phyloP scores from a whole-genome alignment of 2,888 invertebrate genomes.

The Steromphala cineraria region DNA sequence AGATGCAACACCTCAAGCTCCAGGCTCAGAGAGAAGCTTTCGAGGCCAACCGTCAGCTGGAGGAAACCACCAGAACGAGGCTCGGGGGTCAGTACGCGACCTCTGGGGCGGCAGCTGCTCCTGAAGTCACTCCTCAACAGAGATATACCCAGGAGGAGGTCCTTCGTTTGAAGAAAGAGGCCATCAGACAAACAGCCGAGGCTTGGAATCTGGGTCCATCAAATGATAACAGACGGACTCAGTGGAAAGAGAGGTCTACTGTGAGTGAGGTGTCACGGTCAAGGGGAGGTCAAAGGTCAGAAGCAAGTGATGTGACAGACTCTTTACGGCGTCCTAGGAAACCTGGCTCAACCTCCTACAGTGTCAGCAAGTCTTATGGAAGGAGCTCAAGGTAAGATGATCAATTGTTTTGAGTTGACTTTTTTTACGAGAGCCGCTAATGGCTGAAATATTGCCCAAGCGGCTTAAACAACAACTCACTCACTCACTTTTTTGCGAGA shows the following conservation, averaged over 20 bases:
- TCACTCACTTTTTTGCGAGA: too few relatives aligned
- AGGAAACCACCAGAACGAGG: slow-evolving; percentile 36
- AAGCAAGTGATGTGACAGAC: neutral
- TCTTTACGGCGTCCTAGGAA: neutral
- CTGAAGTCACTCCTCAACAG: neutral
- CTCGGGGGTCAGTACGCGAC: neutral
- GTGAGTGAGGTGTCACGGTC: neutral
- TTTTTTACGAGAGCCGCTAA: too few relatives aligned
- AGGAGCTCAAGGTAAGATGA: slow-evolving; percentile 5
- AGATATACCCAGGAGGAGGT: neutral
- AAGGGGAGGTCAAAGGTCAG: neutral
- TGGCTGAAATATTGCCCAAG: too few relatives aligned
- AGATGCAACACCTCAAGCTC: slow-evolving; percentile 62
- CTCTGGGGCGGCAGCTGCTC: neutral
- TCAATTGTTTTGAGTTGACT: neutral
- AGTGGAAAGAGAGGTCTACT: neutral
- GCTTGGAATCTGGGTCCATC: slow-evolving; percentile 34
- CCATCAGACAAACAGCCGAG: slow-evolving; percentile 63
- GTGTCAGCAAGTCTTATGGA: slow-evolving; percentile 4
- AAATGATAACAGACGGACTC: neutral
- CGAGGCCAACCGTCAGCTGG: slow-evolving; percentile 62
- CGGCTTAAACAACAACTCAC: too few relatives aligned
- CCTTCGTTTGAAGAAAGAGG: slow-evolving; percentile 44
- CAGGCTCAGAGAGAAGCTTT: slow-evolving; percentile 62
- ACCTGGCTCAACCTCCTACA: neutral